Evolutionary conservation across 1,140 invertebrate genomes (phyloP), one percentile per base, ranked within the genome.

Genomic region (Danaus melanippus): DNA sequence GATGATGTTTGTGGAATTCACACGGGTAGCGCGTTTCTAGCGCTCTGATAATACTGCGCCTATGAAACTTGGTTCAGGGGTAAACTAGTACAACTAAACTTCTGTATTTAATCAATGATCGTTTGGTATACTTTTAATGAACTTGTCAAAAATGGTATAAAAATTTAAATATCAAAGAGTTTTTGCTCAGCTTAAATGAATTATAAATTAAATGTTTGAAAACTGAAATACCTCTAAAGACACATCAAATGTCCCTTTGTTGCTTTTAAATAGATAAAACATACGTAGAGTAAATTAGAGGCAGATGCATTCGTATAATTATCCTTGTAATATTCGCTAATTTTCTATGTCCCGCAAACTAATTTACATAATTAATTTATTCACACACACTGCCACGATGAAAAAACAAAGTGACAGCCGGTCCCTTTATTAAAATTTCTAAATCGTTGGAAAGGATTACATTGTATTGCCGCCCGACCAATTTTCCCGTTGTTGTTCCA

Each of bases 361-460:
- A 67, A 79, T 81, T 79, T 76, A 54, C 72, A 77, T 77, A 81
- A 79, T 79, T 77, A 77, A 79, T 77, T 77, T 62, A 68, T 60
- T 70, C 53, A 62, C 69, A 65, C 62, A 73, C 68, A 66, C 61
- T 64, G 53, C 59, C 48, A 61, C 50, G 49, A 55, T 73, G 64
- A 75, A 76, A 74, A 78, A 76, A 76, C 73, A 74, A 71, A 74
- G 69, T 68, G 55, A 64, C 62, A 66, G 56, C 44, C 52, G 57
- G 67, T 65, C 69, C 69, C 67, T 67, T 76, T 66, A 76, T 76
- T 76, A 76, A 75, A 76, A 80, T 73, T 78, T 78, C 68, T 69
- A 73, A 76, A 75, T 69, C 53, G 58, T 46, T 48, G 46, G 49
- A 50, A 64, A 69, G 66, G 69, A 71, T 73, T 67, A 63, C 50